phyloP scores from a whole-genome alignment of 2,888 invertebrate genomes.

The Yponomeuta sedellus region DNA sequence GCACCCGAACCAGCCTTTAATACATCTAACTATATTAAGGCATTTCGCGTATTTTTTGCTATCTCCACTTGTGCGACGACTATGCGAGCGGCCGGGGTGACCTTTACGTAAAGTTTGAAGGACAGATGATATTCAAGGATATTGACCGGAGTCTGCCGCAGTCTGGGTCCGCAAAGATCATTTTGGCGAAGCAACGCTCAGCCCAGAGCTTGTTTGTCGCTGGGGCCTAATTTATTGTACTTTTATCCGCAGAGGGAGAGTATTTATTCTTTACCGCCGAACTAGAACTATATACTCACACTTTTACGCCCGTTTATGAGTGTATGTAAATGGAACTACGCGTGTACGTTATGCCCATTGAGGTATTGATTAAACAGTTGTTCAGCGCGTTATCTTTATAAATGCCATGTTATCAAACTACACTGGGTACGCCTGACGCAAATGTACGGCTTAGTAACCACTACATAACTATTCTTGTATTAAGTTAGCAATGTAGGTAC shows the following conservation, averaged over 20 bases:
- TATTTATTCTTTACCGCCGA: neutral
- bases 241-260: conserved; percentile 5
- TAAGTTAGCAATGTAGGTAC: neutral
- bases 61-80: neutral
- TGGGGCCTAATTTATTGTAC: conserved; percentile 7
- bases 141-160: conserved; percentile 12
- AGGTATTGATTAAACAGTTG: conserved; percentile 3
- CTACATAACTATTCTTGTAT: neutral
- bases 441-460: neutral
- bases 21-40: too few relatives aligned
- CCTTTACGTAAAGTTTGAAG: conserved; percentile 12
- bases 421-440: neutral
- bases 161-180: conserved; percentile 7
- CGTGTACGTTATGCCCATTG: neutral
- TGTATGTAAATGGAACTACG: neutral
- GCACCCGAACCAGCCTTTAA: too few relatives aligned
- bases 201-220: neutral
- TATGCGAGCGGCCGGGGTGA: conserved; percentile 3
- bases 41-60: conserved; percentile 5
- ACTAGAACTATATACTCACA: neutral
- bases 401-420: neutral
- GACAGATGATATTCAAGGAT: conserved; percentile 13
- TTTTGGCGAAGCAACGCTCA: neutral
- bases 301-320: neutral
- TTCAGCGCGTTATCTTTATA: neutral